Conservation (phyloP, 2,113 vertebrate species). For the Hypanus sabinus region DNA sequence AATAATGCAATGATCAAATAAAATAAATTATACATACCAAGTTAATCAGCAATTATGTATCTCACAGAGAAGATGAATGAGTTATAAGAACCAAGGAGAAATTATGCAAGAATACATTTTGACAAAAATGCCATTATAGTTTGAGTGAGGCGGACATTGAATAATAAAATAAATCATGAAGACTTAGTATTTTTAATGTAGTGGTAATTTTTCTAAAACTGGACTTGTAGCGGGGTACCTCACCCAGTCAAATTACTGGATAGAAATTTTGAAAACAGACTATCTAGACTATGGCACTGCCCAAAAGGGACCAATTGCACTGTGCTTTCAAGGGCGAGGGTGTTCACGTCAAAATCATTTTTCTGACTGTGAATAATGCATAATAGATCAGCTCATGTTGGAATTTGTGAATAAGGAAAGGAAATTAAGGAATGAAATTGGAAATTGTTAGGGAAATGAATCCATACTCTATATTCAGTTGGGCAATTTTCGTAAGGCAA, state of each 20-base stretch:
- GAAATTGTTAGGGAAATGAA: not conserved
- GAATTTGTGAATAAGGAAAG: not conserved
- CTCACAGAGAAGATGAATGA: constrained; percentile 1
- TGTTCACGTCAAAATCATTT: not conserved
- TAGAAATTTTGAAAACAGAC: not conserved
- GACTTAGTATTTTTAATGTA: not conserved
- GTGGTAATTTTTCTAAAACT: not conserved
- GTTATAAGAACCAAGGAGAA: not conserved
- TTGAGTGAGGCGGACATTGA: not conserved
- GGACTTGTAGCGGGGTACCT: not conserved
- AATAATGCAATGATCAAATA: constrained; percentile 1
- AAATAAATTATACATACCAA: not conserved
- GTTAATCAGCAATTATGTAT: not conserved
- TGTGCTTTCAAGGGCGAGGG: not conserved
- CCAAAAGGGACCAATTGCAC: not conserved
- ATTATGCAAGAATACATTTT: not conserved
- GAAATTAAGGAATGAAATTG: not conserved
- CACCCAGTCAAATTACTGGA: not conserved
- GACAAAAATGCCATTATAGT: not conserved
- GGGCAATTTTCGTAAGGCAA: not conserved
- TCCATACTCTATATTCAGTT: not conserved
- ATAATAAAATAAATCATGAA: not conserved
- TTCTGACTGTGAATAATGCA: not conserved
- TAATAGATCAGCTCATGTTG: not conserved
- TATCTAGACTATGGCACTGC: not conserved